phyloP scores from a whole-genome alignment of 2,888 invertebrate genomes.

The Synergus japonicus region DNA sequence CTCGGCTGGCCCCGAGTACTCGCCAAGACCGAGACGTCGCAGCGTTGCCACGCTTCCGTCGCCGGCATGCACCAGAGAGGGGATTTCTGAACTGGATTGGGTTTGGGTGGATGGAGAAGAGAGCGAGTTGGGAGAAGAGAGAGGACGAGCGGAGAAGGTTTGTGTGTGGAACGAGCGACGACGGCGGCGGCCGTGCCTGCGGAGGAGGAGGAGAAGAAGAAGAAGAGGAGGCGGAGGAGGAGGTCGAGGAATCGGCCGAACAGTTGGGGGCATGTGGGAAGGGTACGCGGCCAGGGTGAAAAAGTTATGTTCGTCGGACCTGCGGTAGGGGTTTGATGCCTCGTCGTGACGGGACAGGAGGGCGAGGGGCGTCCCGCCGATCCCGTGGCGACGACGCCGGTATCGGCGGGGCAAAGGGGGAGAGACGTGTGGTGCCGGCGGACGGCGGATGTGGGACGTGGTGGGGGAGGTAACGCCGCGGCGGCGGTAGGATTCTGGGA shows the following conservation, averaged over 20 bases:
- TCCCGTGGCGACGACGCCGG: slow-evolving; percentile 49
- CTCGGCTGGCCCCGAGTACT: slow-evolving; percentile 74
- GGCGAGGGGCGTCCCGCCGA: slow-evolving; percentile 47
- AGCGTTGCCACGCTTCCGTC: slow-evolving; percentile 75
- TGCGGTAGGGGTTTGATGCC: slow-evolving; percentile 61
- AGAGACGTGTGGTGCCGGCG: slow-evolving; percentile 48
- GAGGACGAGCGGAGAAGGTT: slow-evolving; percentile 42
- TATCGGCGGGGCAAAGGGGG: slow-evolving; percentile 42
- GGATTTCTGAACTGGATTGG: slow-evolving; percentile 71
- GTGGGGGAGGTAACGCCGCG: slow-evolving; percentile 49
- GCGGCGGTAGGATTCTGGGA: slow-evolving; percentile 46
- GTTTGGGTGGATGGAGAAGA: slow-evolving; percentile 63
- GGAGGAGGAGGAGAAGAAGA: slow-evolving; percentile 44
- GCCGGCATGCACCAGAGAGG: slow-evolving; percentile 64
- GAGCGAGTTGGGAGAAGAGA: slow-evolving; percentile 58
- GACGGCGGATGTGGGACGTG: slow-evolving; percentile 45
- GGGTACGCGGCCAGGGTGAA: slow-evolving; percentile 55
- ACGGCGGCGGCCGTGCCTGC: slow-evolving; percentile 45
- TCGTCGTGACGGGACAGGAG: slow-evolving; percentile 54
- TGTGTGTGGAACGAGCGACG: slow-evolving; percentile 45
- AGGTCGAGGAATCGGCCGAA: slow-evolving; percentile 52
- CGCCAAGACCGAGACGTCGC: slow-evolving; percentile 75
- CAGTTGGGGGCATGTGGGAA: slow-evolving; percentile 49
- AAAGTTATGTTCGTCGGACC: slow-evolving; percentile 65
- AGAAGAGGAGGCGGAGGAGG: slow-evolving; percentile 50